Evolutionary conservation across 2,888 invertebrate genomes (phyloP), one percentile per base, ranked within the genome.

Genomic region (Nomada ferruginata): DNA sequence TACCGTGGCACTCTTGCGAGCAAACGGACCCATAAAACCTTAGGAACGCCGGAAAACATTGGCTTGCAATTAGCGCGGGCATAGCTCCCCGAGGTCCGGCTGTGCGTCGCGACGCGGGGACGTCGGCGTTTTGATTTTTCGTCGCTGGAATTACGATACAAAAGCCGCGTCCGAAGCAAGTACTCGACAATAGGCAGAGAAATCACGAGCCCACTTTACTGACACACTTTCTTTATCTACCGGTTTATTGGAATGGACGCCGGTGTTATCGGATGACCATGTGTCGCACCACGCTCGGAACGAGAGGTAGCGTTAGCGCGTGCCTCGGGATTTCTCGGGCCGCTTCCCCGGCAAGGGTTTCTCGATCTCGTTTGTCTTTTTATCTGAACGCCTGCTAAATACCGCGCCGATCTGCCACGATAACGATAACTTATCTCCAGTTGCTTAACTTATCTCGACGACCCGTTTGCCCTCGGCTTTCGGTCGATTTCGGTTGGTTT

Each of bases 361-460:
- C 72, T 47, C 75, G 65, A 78, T 87, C 85, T 83, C 78, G 66
- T 78, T 82, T 76, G 79, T 84, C 76, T 77, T 55, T 77, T 84
- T 86, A 85, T 89, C 88, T 69, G 76, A 65, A 76, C 71, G 82
- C 80, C 87, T 84, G 82, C 88, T 80, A 85, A 88, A 89, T 88
- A 81, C 83, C 64, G 68, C 52, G 68, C 55, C 80, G 83, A 83
- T 82, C 80, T 80, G 83, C 47, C 60, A 73, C 76, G 88, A 89
- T 89, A 89, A 85, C 85, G 86, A 86, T 83, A 84, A 78, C 85
- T 81, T 90, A 90, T 90, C 90, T 82, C 65, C 85, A 76, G 71
- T 89, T 88, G 85, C 85, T 87, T 85, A 89, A 89, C 87, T 87
- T 89, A 87, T 89, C 89, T 86, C 70, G 76, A 72, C 86, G 88